Base-by-base conservation (phyloP, 1,140 invertebrate genomes). In the Leptinotarsa texana region DNA sequence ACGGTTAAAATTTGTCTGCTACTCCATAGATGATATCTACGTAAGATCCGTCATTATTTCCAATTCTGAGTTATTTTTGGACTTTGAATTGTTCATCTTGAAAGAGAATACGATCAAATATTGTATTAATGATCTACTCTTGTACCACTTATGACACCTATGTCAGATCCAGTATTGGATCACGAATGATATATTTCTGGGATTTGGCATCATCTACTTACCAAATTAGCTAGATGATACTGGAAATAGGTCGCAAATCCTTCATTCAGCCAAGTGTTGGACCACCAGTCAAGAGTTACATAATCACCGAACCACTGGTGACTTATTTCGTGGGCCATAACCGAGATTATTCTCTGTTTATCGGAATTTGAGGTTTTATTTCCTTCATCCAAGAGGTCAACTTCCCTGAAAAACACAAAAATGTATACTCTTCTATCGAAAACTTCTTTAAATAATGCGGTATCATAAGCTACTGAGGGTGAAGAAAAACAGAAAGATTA, bases 241-340 rank as follows among this genome's bases (percentile, higher is more conserved):
- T 86, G 80, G 62, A 88, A 86, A 65, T 87, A 86, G 1, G 83
- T 85, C 22, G 88, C 86, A 49, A 89, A 87, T 0, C 88, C 88
- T 75, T 89, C 88, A 72, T 88, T 89, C 3, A 88, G 78, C 86
- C 88, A 89, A 3, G 82, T 77, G 63, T 86, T 82, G n/a, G 79
- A 79, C 83, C 88, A 89, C 76, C 88, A 91, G 48, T 86, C 76
- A 0, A 89, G 87, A 0, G 89, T 90, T 0, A 93, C 91, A 77
- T 92, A 86, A 79, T 93, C 91, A 1, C 92, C 92, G 77, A 92
- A 93, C 91, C 92, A 93, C 83, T 90, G 89, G 83, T 93, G 92
- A 21, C 88, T 85, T 57, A 89, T 88, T 82, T 92, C 91, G 78
- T 92, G 91, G 63, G 87, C 86, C 51, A 91, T 89, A 47, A 89